phyloP scores from a whole-genome alignment of 2,888 invertebrate genomes.

The Megamerina dolium region DNA sequence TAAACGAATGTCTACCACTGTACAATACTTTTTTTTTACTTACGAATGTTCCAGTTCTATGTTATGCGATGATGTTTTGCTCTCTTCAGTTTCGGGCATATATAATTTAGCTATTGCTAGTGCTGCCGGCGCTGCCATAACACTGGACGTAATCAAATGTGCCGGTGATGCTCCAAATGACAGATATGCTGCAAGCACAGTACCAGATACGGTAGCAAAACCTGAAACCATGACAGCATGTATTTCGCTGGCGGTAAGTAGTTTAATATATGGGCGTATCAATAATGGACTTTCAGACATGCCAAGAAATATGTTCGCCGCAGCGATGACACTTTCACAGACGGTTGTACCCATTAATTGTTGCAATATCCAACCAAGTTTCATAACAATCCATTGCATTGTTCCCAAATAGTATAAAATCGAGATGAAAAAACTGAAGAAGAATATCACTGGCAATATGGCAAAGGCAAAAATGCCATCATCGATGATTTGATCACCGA shows the following conservation, averaged over 20 bases:
- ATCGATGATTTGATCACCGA: slow-evolving; percentile 62
- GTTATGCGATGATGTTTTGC: slow-evolving; percentile 68
- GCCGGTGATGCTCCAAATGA: slow-evolving; percentile 81
- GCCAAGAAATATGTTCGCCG: slow-evolving; percentile 91
- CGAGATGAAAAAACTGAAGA: slow-evolving; percentile 87
- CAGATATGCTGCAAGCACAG: slow-evolving; percentile 89
- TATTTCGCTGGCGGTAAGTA: slow-evolving; percentile 81
- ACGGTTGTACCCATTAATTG: slow-evolving; percentile 77
- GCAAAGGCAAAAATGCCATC: slow-evolving; percentile 75
- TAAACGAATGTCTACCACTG: too few relatives aligned
- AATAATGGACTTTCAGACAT: slow-evolving; percentile 88
- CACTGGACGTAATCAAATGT: slow-evolving; percentile 84
- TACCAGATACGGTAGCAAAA: slow-evolving; percentile 91
- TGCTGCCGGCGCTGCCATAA: slow-evolving; percentile 95
- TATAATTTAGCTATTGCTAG: slow-evolving; percentile 84
- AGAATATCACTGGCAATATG: slow-evolving; percentile 87
- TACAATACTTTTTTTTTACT: slow-evolving; percentile 34
- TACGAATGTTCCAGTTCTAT: slow-evolving; percentile 67
- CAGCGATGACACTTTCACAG: slow-evolving; percentile 87
- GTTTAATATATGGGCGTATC: slow-evolving; percentile 77
- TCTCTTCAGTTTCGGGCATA: slow-evolving; percentile 83
- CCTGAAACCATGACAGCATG: slow-evolving; percentile 92
- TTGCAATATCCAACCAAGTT: slow-evolving; percentile 73
- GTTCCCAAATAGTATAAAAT: slow-evolving; percentile 83
- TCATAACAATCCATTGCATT: slow-evolving; percentile 78